Evolutionary conservation across 2,797 vertebrate genomes (phyloP).

Genomic region (Paramormyrops hopkinsi): DNA sequence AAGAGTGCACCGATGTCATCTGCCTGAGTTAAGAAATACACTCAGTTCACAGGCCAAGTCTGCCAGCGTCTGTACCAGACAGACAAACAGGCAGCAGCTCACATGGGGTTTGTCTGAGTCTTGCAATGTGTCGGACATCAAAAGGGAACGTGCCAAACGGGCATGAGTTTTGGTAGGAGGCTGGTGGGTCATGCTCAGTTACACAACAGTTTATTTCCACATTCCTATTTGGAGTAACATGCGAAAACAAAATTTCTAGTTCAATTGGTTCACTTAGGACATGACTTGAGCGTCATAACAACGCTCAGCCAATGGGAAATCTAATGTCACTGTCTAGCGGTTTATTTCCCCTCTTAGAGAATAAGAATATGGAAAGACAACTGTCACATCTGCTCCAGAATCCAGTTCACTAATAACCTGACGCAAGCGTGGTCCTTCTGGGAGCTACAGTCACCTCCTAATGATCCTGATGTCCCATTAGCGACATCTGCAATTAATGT

Average conservation of each 20-base stretch:
- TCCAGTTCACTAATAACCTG: not conserved
- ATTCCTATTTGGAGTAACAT: not conserved
- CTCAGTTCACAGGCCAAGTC: not conserved
- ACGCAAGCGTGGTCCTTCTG: not conserved
- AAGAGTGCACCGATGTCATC: not conserved
- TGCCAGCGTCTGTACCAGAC: not conserved
- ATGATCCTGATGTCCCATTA: not conserved
- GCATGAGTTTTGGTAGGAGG: not conserved
- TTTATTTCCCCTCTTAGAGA: not conserved
- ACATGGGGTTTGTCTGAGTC: not conserved
- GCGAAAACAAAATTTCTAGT: not conserved
- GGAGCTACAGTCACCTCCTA: not conserved
- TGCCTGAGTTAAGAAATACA: not conserved
- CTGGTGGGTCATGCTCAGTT: not conserved
- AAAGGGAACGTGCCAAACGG: not conserved
- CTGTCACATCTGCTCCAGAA: not conserved
- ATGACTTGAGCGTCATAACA: not conserved
- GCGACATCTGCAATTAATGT: not conserved
- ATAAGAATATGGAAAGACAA: not conserved
- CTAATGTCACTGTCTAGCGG: not conserved
- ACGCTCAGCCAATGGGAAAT: not conserved
- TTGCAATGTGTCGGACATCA: not conserved
- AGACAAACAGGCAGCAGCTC: not conserved
- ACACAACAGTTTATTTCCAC: constrained; percentile 5
- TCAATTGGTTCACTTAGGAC: not conserved